Evolutionary conservation across 2,113 vertebrate species (phyloP), one percentile per base, ranked within the genome.

Genomic region (Sprattus sprattus): DNA sequence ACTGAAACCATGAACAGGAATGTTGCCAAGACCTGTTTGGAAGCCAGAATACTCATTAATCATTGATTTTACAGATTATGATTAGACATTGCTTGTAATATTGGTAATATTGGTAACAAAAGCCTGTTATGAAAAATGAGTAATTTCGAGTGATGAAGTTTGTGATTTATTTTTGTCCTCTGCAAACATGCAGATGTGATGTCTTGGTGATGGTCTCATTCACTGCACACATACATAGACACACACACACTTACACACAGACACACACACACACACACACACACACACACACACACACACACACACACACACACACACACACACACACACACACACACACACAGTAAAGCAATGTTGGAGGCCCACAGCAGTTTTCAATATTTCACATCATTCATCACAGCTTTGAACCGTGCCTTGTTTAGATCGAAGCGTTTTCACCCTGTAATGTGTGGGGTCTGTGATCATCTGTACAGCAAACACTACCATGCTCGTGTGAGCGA

Each of bases 291-390:
- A 64, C 22, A 64, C 60, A 64, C 60, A 64, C 60, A 64, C 57
- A 64, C 57, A 64, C 57, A n/a, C 57, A 64, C 57, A 64, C 57
- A 64, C 60, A 64, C 60, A 64, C 60, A 64, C 60, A 64, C 60
- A 64, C 60, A 64, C 57, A 64, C 57, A 22, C 57, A 64, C 9
- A 64, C 60, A 0, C 57, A 25, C 6, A 32, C 1, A 9, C 52
- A 13, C 16, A 54, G 52, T 15, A 54, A 54, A 54, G 52, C 64
- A 13, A 7, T 28, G 64, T 15, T 71, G 1, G 10, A 71, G 64
- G 32, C 64, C 64, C 11, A 71, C 64, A 71, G 25, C 64, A 71
- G n/a, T 67, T 8, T 28, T 71, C 25, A 71, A 1, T 71, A 11
- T 13, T 32, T 32, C 64, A 25, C 10, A 10, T 71, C 8, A 32